Percentiles rank a stretch among this genome's conserved stretches.
phyloP scores from a whole-genome alignment of 1,140 invertebrate species.

The Saccostrea glomerata region DNA sequence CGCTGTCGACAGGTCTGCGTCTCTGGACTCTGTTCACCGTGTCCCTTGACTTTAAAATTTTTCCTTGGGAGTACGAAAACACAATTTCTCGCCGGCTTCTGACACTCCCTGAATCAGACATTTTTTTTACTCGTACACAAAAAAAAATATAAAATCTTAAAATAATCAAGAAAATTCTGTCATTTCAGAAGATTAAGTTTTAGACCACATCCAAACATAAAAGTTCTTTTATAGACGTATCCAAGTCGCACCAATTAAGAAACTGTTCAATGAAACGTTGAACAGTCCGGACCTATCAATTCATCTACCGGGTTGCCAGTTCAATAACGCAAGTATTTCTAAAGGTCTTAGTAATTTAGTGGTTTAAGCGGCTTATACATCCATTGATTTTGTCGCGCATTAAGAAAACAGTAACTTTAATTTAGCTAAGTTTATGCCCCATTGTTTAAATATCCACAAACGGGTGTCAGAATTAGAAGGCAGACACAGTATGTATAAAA shows the following conservation, averaged over 20 bases:
- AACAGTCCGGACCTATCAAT: not conserved
- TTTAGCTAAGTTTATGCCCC: not conserved
- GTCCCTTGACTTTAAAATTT: not conserved
- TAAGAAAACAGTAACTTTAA: conserved; percentile 35
- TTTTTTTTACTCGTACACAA: not conserved
- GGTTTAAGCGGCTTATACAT: not conserved
- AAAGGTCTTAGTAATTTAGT: not conserved
- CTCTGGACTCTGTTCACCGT: not conserved
- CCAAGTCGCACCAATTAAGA: not conserved
- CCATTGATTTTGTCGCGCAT: not conserved
- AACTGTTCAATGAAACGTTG: not conserved
- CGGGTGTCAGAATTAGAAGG: not conserved
- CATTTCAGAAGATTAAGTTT: not conserved
- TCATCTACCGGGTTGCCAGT: not conserved
- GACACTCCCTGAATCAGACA: not conserved
- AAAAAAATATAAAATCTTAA: not conserved
- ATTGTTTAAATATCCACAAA: conserved; percentile 18
- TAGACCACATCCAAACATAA: not conserved
- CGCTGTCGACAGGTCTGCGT: not conserved
- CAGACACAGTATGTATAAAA: not conserved
- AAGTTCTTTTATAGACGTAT: not conserved
- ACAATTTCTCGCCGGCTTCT: not conserved
- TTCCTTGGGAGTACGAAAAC: not conserved
- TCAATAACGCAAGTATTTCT: not conserved
- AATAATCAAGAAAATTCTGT: not conserved